phyloP scores from a whole-genome alignment of 2,888 invertebrate genomes.

The Apamea sordens region DNA sequence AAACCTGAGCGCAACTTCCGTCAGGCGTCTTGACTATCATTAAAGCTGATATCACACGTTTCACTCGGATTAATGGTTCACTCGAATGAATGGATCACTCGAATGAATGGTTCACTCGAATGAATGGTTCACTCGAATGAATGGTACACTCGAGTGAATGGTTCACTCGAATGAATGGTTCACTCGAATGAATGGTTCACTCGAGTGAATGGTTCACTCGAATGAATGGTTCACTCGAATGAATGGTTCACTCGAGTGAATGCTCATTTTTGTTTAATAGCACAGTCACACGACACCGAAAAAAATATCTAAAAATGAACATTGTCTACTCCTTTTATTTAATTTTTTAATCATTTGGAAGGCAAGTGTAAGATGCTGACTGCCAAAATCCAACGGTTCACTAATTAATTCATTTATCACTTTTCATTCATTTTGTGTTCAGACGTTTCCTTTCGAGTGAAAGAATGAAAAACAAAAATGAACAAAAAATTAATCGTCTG shows the following conservation, averaged over 20 bases:
- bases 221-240: neutral
- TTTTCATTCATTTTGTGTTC: neutral
- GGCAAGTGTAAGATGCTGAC: neutral
- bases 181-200: neutral
- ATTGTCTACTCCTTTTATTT: neutral
- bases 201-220: neutral
- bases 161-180: neutral
- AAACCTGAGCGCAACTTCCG: slow-evolving; percentile 50
- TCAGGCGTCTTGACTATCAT: slow-evolving; percentile 15
- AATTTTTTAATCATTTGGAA: neutral
- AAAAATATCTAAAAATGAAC: neutral
- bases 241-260: neutral
- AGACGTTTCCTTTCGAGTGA: neutral
- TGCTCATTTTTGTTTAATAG: neutral
- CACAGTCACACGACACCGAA: too few species aligned
- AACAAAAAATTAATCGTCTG: neutral
- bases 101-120: neutral
- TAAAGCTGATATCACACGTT: neutral
- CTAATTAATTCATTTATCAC: accelerated
- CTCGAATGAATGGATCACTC: neutral
- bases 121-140: neutral
- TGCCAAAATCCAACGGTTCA: neutral
- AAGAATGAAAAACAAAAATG: neutral
- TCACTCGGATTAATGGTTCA: neutral
- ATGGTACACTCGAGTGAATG: neutral